Evolutionary conservation across 2,888 invertebrate species (phyloP).

Genomic region (Cantharis rustica): DNA sequence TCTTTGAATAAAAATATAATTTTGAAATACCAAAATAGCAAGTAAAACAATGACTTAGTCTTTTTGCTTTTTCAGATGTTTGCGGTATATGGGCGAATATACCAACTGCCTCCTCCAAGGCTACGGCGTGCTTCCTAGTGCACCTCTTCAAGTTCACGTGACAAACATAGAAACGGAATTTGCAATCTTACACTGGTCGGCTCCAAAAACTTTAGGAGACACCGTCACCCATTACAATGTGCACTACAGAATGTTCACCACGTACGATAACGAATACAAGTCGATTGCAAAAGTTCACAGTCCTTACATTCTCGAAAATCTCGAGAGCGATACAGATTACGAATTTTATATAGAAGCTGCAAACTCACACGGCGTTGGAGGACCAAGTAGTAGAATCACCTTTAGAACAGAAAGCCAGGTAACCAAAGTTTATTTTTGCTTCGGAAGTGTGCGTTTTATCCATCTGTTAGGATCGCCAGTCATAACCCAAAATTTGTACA

Average conservation of each 20-base stretch:
- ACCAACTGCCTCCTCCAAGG: slow-evolving; percentile 83
- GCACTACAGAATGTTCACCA: slow-evolving; percentile 52
- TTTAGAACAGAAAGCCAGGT: slow-evolving; percentile 76
- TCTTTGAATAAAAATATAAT: no score
- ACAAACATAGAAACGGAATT: slow-evolving; percentile 77
- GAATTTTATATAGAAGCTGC: slow-evolving; percentile 81
- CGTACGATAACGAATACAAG: slow-evolving; percentile 54
- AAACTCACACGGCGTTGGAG: slow-evolving; percentile 79
- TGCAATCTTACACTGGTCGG: slow-evolving; percentile 78
- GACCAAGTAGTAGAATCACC: slow-evolving; percentile 74
- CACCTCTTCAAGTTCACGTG: slow-evolving; percentile 71
- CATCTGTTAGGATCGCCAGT: slow-evolving; percentile 45
- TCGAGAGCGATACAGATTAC: slow-evolving; percentile 76
- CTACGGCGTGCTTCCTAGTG: slow-evolving; percentile 79
- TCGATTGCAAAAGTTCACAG: slow-evolving; percentile 60
- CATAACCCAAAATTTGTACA: slow-evolving; percentile 72
- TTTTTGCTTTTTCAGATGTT: slow-evolving; percentile 60
- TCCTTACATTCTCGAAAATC: slow-evolving; percentile 75
- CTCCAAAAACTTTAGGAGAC: slow-evolving; percentile 71
- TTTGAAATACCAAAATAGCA: no score
- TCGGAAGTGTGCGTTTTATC: slow-evolving; percentile 40
- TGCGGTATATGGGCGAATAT: slow-evolving; percentile 81
- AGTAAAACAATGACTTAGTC: neutral
- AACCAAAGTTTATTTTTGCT: slow-evolving; percentile 35
- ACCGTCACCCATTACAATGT: slow-evolving; percentile 65